phyloP scores from a whole-genome alignment of 92 coral and sea anemone genomes.

The Palythoa grandis region DNA sequence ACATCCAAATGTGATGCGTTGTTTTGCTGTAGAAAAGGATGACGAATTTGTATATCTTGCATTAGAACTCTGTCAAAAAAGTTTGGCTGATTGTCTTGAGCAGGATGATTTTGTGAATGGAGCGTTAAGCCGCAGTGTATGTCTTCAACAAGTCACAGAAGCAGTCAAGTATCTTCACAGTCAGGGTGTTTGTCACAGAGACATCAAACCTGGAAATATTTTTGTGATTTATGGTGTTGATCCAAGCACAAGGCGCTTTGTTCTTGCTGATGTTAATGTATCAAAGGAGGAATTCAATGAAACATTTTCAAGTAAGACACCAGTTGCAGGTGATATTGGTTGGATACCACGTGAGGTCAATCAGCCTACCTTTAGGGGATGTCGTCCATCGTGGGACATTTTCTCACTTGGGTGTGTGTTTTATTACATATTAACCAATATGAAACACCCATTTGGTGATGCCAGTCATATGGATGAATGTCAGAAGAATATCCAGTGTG shows the following conservation, averaged over 20 bases:
- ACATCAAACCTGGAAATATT: constrained; percentile 32
- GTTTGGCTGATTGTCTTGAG: constrained; percentile 2
- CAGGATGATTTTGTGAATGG: neutral
- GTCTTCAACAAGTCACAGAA: constrained; percentile 22
- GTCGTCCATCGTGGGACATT: constrained; percentile 21
- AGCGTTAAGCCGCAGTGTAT: neutral
- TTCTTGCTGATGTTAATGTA: constrained; percentile 27
- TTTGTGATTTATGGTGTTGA: neutral
- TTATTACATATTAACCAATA: constrained; percentile 35
- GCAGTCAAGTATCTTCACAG: constrained; percentile 33
- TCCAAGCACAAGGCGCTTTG: constrained; percentile 24
- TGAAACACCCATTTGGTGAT: constrained; percentile 40
- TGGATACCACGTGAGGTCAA: constrained; percentile 31
- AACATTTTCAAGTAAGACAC: constrained; percentile 27
- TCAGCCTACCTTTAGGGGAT: neutral
- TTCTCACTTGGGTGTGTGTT: constrained; percentile 39
- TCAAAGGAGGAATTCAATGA: constrained; percentile 5
- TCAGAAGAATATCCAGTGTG: constrained; percentile 24
- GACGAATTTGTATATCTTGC: constrained; percentile 32
- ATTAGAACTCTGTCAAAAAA: constrained; percentile 39
- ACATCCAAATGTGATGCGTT: constrained; percentile 30
- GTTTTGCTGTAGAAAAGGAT: constrained; percentile 30
- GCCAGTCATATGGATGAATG: neutral
- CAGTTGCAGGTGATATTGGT: constrained; percentile 28
- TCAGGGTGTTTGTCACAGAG: constrained; percentile 9